These are phyloP conservation scores for Prietella phreatophila DNA, from an alignment of 2,113 vertebrate genomes.

Conservation along the genomic window DNA sequence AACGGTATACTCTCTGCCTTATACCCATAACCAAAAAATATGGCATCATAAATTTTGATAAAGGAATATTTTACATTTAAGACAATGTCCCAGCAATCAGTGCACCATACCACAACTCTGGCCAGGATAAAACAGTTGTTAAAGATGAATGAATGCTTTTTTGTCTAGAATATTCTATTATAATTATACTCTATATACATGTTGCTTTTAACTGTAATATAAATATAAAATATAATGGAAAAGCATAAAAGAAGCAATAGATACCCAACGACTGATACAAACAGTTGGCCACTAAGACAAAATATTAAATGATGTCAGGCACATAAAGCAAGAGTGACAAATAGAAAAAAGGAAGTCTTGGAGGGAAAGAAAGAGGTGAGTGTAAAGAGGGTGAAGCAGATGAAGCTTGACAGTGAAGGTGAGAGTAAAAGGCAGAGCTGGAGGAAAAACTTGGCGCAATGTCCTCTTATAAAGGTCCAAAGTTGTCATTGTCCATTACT, in stretches of 20 bases:
- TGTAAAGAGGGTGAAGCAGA: constrained; percentile 34
- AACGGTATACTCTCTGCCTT: background rate
- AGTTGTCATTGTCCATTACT: constrained; percentile 17
- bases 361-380: background rate
- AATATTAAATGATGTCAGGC: constrained; percentile 23
- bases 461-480: constrained; percentile 9
- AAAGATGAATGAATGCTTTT: background rate
- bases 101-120: background rate
- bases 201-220: background rate
- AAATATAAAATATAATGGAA: background rate
- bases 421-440: constrained; percentile 41
- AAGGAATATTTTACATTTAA: background rate
- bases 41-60: background rate
- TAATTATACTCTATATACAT: background rate
- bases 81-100: background rate
- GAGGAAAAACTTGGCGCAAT: constrained; percentile 19
- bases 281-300: background rate
- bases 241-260: background rate
- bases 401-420: constrained; percentile 47
- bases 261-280: background rate
- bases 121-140: background rate
- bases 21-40: background rate
- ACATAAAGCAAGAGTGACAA: constrained; percentile 35
- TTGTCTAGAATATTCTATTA: background rate
- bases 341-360: constrained; percentile 24